Base-by-base conservation (phyloP, 2,113 vertebrate species). In the Podarcis raffonei region DNA sequence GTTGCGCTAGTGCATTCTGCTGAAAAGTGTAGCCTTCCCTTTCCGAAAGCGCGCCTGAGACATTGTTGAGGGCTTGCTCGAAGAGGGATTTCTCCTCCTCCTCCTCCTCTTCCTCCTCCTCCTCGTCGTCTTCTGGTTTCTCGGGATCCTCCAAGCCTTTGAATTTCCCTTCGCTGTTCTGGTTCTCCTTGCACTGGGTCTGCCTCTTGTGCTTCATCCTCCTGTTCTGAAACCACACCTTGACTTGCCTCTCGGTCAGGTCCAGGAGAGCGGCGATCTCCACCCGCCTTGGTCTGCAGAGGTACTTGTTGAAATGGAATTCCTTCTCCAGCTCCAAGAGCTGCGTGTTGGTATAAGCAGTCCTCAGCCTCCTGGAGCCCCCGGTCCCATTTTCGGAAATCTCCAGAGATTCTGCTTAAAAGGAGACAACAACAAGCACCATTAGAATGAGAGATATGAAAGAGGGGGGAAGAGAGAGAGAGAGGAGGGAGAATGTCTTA, bases 241-340 rank as follows among this genome's bases (percentile, higher is more conserved):
- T 99, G 76, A 99, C 98, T 97, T 99, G 99, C 94, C 99, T 98
- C 95, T 99, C 99, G 0, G 98, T 99, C 95, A 99, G 95, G 96
- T 99, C 99, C 96, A 99, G 94, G 94, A 98, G 94, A 30, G 98
- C 98, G 2, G 99, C 98, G 68, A 99, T 99, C 92, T 99, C 99
- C 96, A 99, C 98, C 76, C 99, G 97, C 89, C 99, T 97, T 48
- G 99, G 99, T 97, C 98, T 97, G 96, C 99, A 99, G 85, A 99
- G 98, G 92, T 99, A 99, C 97, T 99, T 99, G 98, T 99, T 99
- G 96, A 99, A 99, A 93, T 99, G 98, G 91, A 99, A 99, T 97
- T 99, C 99, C 95, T 99, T 99, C 90, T 99, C 99, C 96, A 99
- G 98, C 95, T 99, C 99, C 96, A 99, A 95, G 71, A 99, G 98